Percentiles rank a stretch among this genome's conserved stretches.
Evolutionary conservation across 2,113 vertebrate genomes (phyloP).

Genomic region (Serinus canaria): DNA sequence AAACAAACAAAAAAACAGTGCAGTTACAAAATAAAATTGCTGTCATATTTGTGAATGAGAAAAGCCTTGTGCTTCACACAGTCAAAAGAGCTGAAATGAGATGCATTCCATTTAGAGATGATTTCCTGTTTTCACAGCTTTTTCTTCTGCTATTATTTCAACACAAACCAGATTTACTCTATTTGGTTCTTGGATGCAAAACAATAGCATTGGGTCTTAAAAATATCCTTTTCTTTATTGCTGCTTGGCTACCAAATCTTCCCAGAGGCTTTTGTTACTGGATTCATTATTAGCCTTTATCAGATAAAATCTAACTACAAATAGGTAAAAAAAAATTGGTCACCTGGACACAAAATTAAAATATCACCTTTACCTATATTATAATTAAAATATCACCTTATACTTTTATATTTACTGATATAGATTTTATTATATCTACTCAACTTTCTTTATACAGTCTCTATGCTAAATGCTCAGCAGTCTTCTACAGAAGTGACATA

Average conservation of each 20-base stretch:
- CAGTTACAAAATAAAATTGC: not conserved
- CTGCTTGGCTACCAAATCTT: not conserved
- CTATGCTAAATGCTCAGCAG: not conserved
- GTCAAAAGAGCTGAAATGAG: not conserved
- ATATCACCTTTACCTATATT: too few relatives aligned
- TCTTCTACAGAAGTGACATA: not conserved
- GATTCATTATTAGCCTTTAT: constrained; percentile 11
- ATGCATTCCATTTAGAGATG: not conserved
- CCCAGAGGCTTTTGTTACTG: not conserved
- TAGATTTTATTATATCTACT: not conserved
- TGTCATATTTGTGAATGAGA: not conserved
- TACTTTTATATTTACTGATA: not conserved
- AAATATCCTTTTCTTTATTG: not conserved
- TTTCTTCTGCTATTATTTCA: not conserved
- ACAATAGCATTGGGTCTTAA: not conserved
- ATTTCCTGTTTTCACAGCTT: not conserved
- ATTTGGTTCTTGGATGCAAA: not conserved
- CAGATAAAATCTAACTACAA: not conserved
- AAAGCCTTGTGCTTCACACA: not conserved
- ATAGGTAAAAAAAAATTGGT: not conserved
- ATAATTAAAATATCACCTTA: not conserved
- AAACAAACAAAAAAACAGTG: not conserved
- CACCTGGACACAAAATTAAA: not conserved
- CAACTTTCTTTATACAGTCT: not conserved
- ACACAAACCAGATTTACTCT: not conserved